These are phyloP conservation scores for Drosophila incognita DNA, from an alignment of 2,888 invertebrate species.

Conservation along the genomic window DNA sequence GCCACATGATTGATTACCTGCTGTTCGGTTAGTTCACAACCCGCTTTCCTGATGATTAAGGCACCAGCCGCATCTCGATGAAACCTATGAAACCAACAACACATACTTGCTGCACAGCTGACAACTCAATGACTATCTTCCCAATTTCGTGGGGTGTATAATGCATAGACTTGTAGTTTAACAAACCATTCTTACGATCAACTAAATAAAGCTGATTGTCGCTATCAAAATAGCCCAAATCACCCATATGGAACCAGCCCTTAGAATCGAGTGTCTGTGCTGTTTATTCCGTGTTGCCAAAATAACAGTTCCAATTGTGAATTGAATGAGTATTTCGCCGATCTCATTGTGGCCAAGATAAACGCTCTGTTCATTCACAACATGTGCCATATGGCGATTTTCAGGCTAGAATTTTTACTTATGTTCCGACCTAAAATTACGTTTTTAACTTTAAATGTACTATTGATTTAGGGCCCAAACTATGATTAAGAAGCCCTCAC, in stretches of 20 bases:
- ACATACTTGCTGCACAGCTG: slow-evolving; percentile 67
- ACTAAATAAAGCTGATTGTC: slow-evolving; percentile 65
- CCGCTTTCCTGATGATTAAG: slow-evolving; percentile 46
- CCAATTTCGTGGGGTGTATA: slow-evolving; percentile 71
- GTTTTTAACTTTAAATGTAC: too few species aligned
- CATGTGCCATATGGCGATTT: slow-evolving; percentile 28
- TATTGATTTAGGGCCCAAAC: too few species aligned
- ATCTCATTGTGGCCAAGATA: slow-evolving; percentile 57
- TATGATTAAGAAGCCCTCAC: too few species aligned
- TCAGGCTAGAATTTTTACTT: neutral
- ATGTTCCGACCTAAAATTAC: too few species aligned
- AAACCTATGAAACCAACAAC: slow-evolving; percentile 69
- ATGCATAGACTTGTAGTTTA: slow-evolving; percentile 69
- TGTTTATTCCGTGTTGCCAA: slow-evolving; percentile 60
- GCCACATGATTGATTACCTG: slow-evolving; percentile 45
- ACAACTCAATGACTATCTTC: slow-evolving; percentile 50
- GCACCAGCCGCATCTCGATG: slow-evolving; percentile 73
- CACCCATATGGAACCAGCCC: slow-evolving; percentile 80
- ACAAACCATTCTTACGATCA: slow-evolving; percentile 77
- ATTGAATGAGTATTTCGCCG: slow-evolving; percentile 70
- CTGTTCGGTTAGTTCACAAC: slow-evolving; percentile 38
- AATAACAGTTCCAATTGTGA: slow-evolving; percentile 74
- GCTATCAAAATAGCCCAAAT: slow-evolving; percentile 79
- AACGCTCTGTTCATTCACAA: slow-evolving; percentile 63
- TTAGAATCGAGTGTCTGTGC: slow-evolving; percentile 49